Conservation (phyloP, 2,113 vertebrate species). For the Myocastor coypus region DNA sequence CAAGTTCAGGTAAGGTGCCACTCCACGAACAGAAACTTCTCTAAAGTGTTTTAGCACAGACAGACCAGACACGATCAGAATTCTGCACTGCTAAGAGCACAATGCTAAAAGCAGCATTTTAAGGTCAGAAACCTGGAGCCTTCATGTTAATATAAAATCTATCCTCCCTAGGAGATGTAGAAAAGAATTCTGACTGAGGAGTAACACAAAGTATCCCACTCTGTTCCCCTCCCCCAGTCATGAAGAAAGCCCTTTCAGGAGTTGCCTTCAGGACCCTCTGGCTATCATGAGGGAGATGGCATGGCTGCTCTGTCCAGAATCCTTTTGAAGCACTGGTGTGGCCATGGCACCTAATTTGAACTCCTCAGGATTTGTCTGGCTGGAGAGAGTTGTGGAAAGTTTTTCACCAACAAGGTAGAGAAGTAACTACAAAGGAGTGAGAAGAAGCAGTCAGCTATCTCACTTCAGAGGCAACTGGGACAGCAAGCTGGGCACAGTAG, state of each 20-base stretch:
- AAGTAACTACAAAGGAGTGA: constrained; percentile 76
- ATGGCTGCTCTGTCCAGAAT: constrained; percentile 34
- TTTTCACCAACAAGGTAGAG: constrained; percentile 74
- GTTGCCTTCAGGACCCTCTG: constrained; percentile 40
- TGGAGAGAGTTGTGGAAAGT: constrained; percentile 72
- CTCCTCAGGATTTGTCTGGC: constrained; percentile 69
- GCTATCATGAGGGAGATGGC: constrained; percentile 63
- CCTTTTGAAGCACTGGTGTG: constrained; percentile 65
- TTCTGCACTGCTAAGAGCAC: constrained; percentile 31
- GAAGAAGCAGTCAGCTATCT: constrained; percentile 72
- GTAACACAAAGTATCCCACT: constrained; percentile 28
- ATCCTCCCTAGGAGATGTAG: constrained; percentile 8
- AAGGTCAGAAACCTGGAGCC: constrained; percentile 40
- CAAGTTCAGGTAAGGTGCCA: not conserved
- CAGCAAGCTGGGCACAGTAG: not conserved
- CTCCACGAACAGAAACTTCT: not conserved
- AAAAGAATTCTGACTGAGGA: constrained; percentile 18
- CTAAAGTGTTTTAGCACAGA: constrained; percentile 11
- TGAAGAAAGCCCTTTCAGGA: constrained; percentile 42
- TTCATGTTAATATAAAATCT: constrained; percentile 61
- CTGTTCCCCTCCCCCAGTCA: constrained; percentile 26
- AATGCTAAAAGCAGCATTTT: constrained; percentile 68
- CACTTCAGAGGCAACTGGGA: constrained; percentile 32
- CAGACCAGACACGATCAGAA: not conserved
- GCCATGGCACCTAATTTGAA: constrained; percentile 76